phyloP scores from a whole-genome alignment of 2,888 invertebrate species.

The Campoletis raptor region DNA sequence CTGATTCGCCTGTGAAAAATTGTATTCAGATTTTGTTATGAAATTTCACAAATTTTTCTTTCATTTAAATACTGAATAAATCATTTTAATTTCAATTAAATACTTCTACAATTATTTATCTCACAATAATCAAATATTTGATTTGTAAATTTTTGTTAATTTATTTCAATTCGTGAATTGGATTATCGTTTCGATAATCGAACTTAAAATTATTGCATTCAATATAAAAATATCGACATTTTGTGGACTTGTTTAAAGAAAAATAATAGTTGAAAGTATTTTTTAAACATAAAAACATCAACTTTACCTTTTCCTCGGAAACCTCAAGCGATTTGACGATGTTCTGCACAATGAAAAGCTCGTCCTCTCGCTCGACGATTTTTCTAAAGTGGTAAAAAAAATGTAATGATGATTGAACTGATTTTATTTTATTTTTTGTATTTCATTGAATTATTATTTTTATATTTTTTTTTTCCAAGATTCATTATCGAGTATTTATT shows the following conservation, averaged over 20 bases:
- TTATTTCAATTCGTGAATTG: not conserved
- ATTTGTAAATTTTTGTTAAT: not conserved
- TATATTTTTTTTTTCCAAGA: not conserved
- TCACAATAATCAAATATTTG: not conserved
- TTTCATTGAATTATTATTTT: conserved; percentile 8
- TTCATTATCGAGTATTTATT: not conserved
- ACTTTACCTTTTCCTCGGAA: conserved; percentile 82
- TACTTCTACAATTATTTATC: not conserved
- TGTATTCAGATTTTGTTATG: not conserved
- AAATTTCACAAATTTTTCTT: not conserved
- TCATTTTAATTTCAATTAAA: not conserved
- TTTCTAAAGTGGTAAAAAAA: conserved; percentile 74
- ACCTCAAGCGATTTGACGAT: conserved; percentile 84
- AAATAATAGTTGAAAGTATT: not conserved
- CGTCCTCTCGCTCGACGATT: conserved; percentile 84
- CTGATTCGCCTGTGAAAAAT: conserved; percentile 81
- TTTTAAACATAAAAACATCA: not conserved
- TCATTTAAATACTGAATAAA: not conserved
- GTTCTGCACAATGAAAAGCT: conserved; percentile 84
- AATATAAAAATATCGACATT: not conserved
- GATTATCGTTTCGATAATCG: too few relatives aligned
- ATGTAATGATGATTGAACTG: not conserved
- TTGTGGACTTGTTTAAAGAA: not conserved
- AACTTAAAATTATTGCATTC: not conserved
- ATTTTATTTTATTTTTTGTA: not conserved